Percentiles rank a stretch among this genome's conserved stretches.
Evolutionary conservation across 2,888 invertebrate genomes (phyloP).

Genomic region (Andrena marginata): DNA sequence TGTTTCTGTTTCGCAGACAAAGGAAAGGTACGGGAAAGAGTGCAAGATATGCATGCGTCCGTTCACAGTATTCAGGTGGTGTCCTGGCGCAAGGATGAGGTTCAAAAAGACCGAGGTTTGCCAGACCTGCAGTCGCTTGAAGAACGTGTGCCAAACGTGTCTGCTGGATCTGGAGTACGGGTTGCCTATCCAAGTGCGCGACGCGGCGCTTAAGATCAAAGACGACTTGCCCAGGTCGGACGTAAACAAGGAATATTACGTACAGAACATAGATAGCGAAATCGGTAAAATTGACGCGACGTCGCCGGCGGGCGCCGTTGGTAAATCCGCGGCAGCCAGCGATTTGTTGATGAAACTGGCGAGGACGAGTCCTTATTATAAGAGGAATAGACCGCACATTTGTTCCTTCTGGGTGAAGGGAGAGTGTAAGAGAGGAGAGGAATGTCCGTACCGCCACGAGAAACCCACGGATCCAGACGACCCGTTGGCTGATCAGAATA

Average conservation of each 20-base stretch:
- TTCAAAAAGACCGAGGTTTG: conserved; percentile 99
- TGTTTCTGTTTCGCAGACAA: conserved; percentile 88
- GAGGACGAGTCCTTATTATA: conserved; percentile 97
- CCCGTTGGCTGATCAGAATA: conserved; percentile 97
- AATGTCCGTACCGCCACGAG: conserved; percentile 98
- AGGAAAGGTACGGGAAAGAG: conserved; percentile 97
- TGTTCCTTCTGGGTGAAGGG: conserved; percentile 99
- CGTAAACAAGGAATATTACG: conserved; percentile 97
- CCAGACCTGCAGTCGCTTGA: conserved; percentile 97
- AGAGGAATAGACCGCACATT: conserved; percentile 97
- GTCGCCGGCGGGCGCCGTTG: conserved; percentile 87
- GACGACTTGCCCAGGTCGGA: conserved; percentile 97
- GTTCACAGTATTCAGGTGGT: conserved; percentile 98
- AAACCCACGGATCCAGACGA: conserved; percentile 99
- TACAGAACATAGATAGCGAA: conserved; percentile 95
- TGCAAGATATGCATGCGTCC: conserved; percentile 98
- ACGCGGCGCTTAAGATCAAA: conserved; percentile 95
- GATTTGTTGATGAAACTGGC: conserved; percentile 95
- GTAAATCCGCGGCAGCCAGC: conserved; percentile 91
- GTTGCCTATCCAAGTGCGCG: conserved; percentile 94
- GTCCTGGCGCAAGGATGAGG: conserved; percentile 97
- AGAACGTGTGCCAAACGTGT: conserved; percentile 98
- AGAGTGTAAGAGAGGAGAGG: conserved; percentile 97
- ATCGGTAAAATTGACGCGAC: conserved; percentile 86
- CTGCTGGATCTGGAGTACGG: conserved; percentile 97